Base-by-base conservation (phyloP, 1,140 invertebrate species). In the Metopolophium dirhodum region DNA sequence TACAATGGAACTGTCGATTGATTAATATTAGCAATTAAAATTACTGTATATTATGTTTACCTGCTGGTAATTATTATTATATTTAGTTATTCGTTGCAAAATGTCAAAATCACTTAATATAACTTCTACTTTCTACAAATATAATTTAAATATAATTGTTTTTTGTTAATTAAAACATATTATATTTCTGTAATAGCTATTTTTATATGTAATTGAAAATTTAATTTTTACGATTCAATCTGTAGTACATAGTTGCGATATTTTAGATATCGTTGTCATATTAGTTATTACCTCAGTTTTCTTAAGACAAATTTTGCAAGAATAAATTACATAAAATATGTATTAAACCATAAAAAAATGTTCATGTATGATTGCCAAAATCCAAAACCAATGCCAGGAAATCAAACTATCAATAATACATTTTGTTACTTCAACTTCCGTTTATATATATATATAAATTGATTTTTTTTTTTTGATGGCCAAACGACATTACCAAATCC, bases 321-420 rank as follows among this genome's bases (percentile, higher is more conserved):
- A 85, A 94, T 91, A 93, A 57, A 89, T 57, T 68, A 86, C 37
- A 85, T 30, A 86, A 77, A 93, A 93, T 85, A 85, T 51, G 49
- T 54, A 85, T 49, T 47, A 57, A 85, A 54, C 20, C 47, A n/a
- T 93, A 22, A 86, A 77, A 41, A 93, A 86, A 85, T 11, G 18
- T 37, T 35, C 57, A 35, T 57, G 35, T 20, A 14, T 49, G 35
- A 8, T 30, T 93, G 91, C 82, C 82, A 93, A 93, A 93, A 51
- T 30, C 23, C n/a, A 91, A 51, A 93, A 82, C 20, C 4, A 7
- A 1, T 57, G 91, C 91, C 91, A 93, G 49, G 1, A 54, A 41
- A 86, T 86, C 35, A 37, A 93, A 86, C 35, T 57, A 86, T 85
- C 91, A 57, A 86, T 93, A 41, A 93, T 93, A 83, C 20, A 83